Evolutionary conservation across 2,113 vertebrate species (phyloP), one percentile per base, ranked within the genome.

Genomic region (Neodontobutis hainanensis): DNA sequence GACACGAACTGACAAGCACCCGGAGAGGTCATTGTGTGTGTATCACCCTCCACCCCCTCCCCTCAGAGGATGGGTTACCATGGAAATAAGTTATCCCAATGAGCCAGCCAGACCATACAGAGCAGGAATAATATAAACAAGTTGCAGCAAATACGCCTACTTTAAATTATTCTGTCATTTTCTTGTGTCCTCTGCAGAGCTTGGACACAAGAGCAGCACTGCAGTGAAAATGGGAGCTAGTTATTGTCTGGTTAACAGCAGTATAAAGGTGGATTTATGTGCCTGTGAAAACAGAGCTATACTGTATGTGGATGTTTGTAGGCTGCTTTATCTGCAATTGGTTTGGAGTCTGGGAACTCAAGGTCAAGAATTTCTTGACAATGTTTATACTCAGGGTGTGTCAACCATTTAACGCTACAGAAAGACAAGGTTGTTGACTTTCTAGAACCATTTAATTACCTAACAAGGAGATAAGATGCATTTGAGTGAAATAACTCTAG

Each of bases 1-100:
- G 85, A 87, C 73, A 67, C 60, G 84, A 85, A 58, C 75, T 84
- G 88, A 88, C 82, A 77, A 16, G 78, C 72, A 49, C 61, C 75
- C 81, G 57, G 56, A 55, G 82, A 74, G 87, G 85, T 88, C 87
- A 82, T 11, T 65, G 64, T 78, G 75, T 61, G 62, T 68, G 59
- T 61, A 7, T 70, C 32, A n/a, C n/a, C n/a, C n/a, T n/a, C n/a
- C n/a, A n/a, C n/a, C n/a, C n/a, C n/a, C n/a, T 57, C 70, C 70
- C 72, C 75, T 75, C 75, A 60, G 82, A 77, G 70, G 70, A 71
- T 47, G 15, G 49, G 82, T 87, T 87, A 48, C 80, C 88, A 86
- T 84, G 82, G 88, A 74, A 69, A 87, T 81, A 36, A 38, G 64
- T 78, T 65, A 50, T 70, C 73, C 44, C 51, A 15, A 38, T 61